phyloP scores from a whole-genome alignment of 1,140 invertebrate genomes.

The Tetranychus cinnabarinus region DNA sequence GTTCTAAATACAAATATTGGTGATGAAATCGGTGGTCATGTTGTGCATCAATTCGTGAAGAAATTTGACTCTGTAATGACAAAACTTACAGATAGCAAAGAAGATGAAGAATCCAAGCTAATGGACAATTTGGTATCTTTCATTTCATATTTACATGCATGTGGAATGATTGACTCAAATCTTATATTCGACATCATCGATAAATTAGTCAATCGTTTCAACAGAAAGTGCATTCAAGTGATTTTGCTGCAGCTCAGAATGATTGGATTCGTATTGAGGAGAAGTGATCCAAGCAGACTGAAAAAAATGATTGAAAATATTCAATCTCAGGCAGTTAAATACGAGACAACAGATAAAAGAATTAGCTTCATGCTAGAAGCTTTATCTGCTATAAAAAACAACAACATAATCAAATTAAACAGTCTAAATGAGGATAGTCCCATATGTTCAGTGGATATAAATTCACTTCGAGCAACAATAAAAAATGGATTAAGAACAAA shows the following conservation, averaged over 20 bases:
- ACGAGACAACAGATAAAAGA: neutral
- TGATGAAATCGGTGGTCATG: conserved; percentile 7
- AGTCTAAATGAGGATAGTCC: neutral
- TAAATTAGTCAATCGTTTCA: conserved; percentile 1
- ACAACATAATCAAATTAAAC: conserved; percentile 1
- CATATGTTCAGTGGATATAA: neutral
- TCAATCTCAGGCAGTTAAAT: neutral
- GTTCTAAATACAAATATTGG: conserved; percentile 2
- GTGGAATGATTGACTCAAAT: conserved; percentile 1
- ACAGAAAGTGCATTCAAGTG: conserved; percentile 9
- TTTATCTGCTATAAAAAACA: conserved; percentile 10
- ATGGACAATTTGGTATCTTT: conserved; percentile 5
- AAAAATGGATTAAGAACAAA: conserved; percentile 5
- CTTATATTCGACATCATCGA: conserved; percentile 8
- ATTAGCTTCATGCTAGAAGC: conserved; percentile 8
- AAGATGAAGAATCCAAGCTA: conserved; percentile 3
- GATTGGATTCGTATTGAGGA: conserved; percentile 7
- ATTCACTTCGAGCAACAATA: neutral
- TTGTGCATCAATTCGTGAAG: conserved; percentile 1
- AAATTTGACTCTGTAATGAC: conserved; percentile 1
- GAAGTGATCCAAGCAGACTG: conserved; percentile 6
- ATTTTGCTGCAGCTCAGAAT: conserved; percentile 4
- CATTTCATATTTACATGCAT: conserved; percentile 4
- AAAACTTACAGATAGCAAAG: neutral
- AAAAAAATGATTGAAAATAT: conserved; percentile 4